Base-by-base conservation (phyloP, 2,797 vertebrate genomes). In the Neosilurus hyrtlii region DNA sequence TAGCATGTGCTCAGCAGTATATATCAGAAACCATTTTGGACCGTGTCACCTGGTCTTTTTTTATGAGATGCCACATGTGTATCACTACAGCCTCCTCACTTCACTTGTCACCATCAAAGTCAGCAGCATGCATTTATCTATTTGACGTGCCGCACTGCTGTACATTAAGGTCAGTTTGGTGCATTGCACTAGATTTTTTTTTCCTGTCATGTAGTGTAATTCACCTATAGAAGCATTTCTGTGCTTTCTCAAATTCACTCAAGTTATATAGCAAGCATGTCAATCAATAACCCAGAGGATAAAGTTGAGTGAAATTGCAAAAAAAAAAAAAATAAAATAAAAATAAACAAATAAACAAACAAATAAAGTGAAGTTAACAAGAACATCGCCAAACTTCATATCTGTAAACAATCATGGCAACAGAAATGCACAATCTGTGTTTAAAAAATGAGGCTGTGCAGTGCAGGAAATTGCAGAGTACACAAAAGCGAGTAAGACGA, bases 401-500 rank as follows among this genome's bases (percentile, higher is more conserved):
- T 88, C 80, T 77, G 77, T 88, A 86, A 88, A 83, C 84, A 85
- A 85, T 65, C 76, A 52, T 20, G 43, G 61, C 80, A 86, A 87
- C 78, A 85, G 51, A 88, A 72, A 86, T 54, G 56, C 77, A 83
- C 78, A 83, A 84, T 76, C 59, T 67, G 24, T 57, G 82, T 57
- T 73, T 82, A 84, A 74, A 89, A 80, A 84, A 86, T 83, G 61
- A 77, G 79, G 71, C 84, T 89, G 90, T 62, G 76, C 88, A 90
- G 91, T 89, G 88, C 88, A 90, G 94, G 94, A 97, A 98, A 97
- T 97, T 97, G 96, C 92, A 95, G 95, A 95, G 95, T 95, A 94
- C 94, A 97, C 96, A 98, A 97, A 96, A 96, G 95, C 92, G 89
- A 89, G 94, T 94, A 93, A 93, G 93, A 93, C 94, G 94, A 96